These are phyloP conservation scores for Chymomyza caudatula DNA, from an alignment of 2,888 invertebrate genomes.

Conservation along the genomic window DNA sequence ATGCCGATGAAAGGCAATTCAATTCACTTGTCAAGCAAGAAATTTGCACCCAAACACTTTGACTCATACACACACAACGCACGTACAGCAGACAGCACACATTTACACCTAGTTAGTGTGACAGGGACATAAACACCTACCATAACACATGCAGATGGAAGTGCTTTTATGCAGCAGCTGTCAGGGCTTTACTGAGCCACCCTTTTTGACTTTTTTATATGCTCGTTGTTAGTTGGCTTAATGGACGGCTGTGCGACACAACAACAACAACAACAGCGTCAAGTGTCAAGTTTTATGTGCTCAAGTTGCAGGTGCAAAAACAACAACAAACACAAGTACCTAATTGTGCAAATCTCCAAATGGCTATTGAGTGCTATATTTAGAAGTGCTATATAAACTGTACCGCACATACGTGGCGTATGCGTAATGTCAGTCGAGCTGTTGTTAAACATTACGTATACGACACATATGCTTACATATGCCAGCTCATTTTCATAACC, in stretches of 20 bases:
- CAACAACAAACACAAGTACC: slow-evolving; percentile 34
- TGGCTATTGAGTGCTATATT: slow-evolving; percentile 28
- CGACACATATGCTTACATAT: slow-evolving; percentile 40
- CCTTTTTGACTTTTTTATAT: not conserved
- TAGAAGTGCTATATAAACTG: not conserved
- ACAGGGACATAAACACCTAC: slow-evolving; percentile 10
- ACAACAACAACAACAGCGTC: slow-evolving; percentile 2
- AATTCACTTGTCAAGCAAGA: slow-evolving; percentile 23
- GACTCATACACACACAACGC: not conserved
- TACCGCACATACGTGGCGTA: slow-evolving; percentile 20
- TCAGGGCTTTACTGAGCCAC: not conserved
- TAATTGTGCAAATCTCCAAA: slow-evolving; percentile 52
- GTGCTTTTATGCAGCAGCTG: not conserved
- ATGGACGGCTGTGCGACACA: not conserved
- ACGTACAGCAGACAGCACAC: not conserved
- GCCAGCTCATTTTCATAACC: slow-evolving; percentile 78
- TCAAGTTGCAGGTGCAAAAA: slow-evolving; percentile 26
- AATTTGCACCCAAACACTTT: not conserved
- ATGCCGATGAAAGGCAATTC: slow-evolving; percentile 32
- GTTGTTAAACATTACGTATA: slow-evolving; percentile 8
- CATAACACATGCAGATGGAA: not conserved
- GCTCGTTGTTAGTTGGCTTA: not conserved
- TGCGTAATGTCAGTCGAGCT: slow-evolving; percentile 26
- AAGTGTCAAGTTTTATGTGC: not conserved
- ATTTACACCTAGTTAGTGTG: slow-evolving; percentile 17